phyloP scores from a whole-genome alignment of 2,113 vertebrate species.

The Carassius carassius region DNA sequence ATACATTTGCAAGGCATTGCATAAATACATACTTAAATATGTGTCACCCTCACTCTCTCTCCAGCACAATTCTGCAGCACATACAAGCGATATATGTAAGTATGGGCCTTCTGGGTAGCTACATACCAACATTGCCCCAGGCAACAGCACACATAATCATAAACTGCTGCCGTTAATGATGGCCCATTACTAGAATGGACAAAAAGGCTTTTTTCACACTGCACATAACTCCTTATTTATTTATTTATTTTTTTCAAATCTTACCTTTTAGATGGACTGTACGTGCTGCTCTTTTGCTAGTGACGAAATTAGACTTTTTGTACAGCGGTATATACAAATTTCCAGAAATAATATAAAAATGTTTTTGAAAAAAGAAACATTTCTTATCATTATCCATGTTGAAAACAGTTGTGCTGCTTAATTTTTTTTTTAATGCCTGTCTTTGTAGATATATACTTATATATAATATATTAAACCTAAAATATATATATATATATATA shows the following conservation, averaged over 20 bases:
- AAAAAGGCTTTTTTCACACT: background rate
- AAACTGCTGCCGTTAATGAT: background rate
- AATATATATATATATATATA: no score
- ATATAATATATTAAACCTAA: no score
- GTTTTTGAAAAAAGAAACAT: no score
- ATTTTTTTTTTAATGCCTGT: no score
- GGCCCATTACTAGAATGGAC: background rate
- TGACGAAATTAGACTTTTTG: background rate
- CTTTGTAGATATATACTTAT: no score
- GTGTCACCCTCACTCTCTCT: background rate
- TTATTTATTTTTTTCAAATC: background rate
- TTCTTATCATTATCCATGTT: no score
- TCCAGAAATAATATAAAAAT: background rate
- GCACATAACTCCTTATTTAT: background rate
- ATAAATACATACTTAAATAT: constrained; percentile 19
- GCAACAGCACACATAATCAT: background rate
- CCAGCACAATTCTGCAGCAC: background rate
- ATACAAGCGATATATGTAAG: background rate
- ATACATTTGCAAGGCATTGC: no score
- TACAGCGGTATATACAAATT: background rate
- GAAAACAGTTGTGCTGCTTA: no score
- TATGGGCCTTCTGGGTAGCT: background rate
- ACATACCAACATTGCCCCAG: background rate
- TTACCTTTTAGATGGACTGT: background rate
- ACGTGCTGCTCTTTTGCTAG: background rate